Evolutionary conservation across 1,140 invertebrate species (phyloP), one percentile per base, ranked within the genome.

Genomic region (Anoplolepis gracilipes): DNA sequence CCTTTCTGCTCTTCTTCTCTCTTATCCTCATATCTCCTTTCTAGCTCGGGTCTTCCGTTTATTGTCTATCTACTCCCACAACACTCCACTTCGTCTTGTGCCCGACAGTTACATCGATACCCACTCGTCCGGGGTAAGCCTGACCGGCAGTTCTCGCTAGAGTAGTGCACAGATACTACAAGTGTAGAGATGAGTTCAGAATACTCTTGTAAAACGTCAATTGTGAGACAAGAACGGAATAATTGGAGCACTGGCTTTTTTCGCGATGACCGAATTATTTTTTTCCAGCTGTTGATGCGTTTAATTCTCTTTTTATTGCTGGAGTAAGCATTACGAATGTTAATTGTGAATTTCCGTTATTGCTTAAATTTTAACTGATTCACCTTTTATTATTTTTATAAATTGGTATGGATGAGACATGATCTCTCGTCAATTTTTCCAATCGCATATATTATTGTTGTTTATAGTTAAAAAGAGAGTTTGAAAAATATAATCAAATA

Each of bases 81-180:
- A 36, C 42, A 55, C 62, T 64, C 49, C 59, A 82, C 87, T 86
- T 86, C 84, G 77, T 88, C 87, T 88, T 84, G 72, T 62, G 61
- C 16, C 49, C 87, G 82, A 88, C 64, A 87, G 70, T 49, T 77
- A 87, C 64, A 88, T 84, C 70, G 77, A 87, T 53, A 67, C 49
- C 69, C 65, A 13, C 73, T 75, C 64, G 70, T 67, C 86, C 57
- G 36, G 57, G 85, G 16, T 77, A 57, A 84, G 72, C 46, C 33
- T 84, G 81, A 77, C 81, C 81, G 70, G 72, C 70, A 36, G 53
- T 76, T 76, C 70, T 16, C 36, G 69, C 13, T 30, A 28, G n/a
- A 55, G 78, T 61, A 25, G 49, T 16, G 67, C 25, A 36, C 62
- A 25, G 76, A 69, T 67, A 79, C 42, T 19, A 19, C 46, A 49